A percentile compares a stretch with the other conserved stretches of the same genome.
Conservation (phyloP, 2,888 invertebrate species). For the Augochlorella aurata region DNA sequence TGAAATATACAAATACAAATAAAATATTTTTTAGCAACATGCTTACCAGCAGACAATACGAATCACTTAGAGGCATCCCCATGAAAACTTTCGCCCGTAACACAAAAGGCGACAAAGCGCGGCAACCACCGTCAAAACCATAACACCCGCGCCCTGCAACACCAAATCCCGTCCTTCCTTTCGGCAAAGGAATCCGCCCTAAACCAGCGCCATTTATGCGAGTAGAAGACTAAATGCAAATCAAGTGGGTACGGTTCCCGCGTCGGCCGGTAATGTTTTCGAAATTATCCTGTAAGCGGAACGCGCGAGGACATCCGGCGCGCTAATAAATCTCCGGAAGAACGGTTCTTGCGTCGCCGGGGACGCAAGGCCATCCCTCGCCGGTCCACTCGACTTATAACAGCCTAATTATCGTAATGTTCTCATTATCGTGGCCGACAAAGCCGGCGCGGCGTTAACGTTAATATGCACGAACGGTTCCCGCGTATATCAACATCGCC, state of each 20-base stretch:
- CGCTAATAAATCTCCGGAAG: background rate
- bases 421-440: background rate
- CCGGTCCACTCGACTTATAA: background rate
- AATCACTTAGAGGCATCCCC: too few relatives aligned
- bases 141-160: too few relatives aligned
- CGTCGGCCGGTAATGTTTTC: slow-evolving; percentile 2
- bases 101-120: too few relatives aligned
- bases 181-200: background rate
- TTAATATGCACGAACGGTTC: background rate
- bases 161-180: background rate
- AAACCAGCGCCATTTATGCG: background rate
- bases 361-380: background rate
- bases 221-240: slow-evolving; percentile 3
- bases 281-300: background rate
- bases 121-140: too few relatives aligned
- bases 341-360: background rate
- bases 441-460: background rate
- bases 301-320: background rate
- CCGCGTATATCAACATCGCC: background rate
- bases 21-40: too few relatives aligned
- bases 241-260: background rate
- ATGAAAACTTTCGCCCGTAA: too few relatives aligned
- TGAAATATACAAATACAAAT: too few relatives aligned
- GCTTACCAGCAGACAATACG: too few relatives aligned
- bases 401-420: slow-evolving; percentile 7